Percentiles rank a stretch among this genome's conserved stretches.
Conservation (phyloP, 2,888 invertebrate species). For the Arctia plantaginis region DNA sequence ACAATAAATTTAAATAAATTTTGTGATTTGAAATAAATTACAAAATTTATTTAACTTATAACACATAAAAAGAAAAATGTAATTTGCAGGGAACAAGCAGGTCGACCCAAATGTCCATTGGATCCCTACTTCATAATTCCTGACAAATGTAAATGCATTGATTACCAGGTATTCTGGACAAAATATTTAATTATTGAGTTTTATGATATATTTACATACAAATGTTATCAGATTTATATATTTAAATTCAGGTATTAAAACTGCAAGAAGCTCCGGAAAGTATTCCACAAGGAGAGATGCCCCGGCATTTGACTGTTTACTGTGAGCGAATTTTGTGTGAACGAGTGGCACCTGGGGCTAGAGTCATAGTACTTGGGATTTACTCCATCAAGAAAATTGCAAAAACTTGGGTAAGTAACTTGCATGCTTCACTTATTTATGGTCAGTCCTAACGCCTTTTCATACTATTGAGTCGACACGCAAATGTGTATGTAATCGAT, state of each 20-base stretch:
- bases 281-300: conserved; percentile 98
- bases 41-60: too few relatives aligned
- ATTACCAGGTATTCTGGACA: conserved; percentile 91
- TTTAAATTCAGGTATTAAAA: conserved; percentile 89
- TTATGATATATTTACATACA: background rate
- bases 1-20: too few relatives aligned
- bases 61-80: background rate
- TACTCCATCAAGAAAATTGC: conserved; percentile 97
- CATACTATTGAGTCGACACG: too few relatives aligned
- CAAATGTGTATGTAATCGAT: too few relatives aligned
- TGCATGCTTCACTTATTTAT: too few relatives aligned
- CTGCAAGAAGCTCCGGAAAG: conserved; percentile 97
- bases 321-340: conserved; percentile 97
- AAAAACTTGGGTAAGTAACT: conserved; percentile 85
- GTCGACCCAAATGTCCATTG: conserved; percentile 96
- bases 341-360: conserved; percentile 97
- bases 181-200: background rate
- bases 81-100: conserved; percentile 94
- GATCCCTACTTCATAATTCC: conserved; percentile 99
- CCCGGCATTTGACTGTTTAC: conserved; percentile 97
- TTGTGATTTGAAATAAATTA: too few relatives aligned
- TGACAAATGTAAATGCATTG: conserved; percentile 98
- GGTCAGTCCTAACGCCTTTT: background rate
- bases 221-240: background rate
- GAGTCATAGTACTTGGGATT: conserved; percentile 97